Percentiles rank a stretch among this genome's conserved stretches.
These are phyloP conservation scores for Camelus bactrianus DNA, from an alignment of 2,113 vertebrate genomes.

Conservation along the genomic window DNA sequence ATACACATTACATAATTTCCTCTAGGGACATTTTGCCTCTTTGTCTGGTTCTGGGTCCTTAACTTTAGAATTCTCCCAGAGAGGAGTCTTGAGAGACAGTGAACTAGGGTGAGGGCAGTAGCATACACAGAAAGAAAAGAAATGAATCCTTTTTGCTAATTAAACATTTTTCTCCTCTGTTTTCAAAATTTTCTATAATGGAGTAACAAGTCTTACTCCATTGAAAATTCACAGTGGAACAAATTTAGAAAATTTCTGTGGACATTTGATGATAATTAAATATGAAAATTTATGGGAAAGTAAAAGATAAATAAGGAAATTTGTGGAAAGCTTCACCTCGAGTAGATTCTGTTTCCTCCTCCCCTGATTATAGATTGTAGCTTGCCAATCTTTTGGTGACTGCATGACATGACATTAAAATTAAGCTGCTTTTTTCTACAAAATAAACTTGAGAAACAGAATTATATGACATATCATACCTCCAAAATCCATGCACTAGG, in stretches of 20 bases:
- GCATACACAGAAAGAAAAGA: neutral
- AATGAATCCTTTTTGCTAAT: neutral
- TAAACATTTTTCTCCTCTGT: neutral
- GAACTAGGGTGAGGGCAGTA: neutral
- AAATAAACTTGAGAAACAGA: neutral
- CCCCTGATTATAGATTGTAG: neutral
- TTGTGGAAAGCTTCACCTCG: neutral
- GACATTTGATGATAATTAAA: neutral
- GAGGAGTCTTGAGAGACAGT: neutral
- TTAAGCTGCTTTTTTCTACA: neutral
- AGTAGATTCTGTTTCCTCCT: neutral
- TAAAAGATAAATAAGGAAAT: neutral
- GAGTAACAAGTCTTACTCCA: neutral
- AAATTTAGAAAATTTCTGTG: neutral
- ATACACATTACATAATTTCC: neutral
- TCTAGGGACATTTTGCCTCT: neutral
- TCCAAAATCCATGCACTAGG: neutral
- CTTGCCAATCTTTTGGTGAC: neutral
- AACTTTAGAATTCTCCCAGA: neutral
- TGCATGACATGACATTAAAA: neutral
- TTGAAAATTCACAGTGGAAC: neutral
- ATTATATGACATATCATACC: neutral
- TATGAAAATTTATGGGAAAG: neutral
- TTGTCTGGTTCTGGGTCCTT: neutral
- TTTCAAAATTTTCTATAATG: neutral